A percentile compares a stretch with the other conserved stretches of the same genome.
phyloP scores from a whole-genome alignment of 2,888 invertebrate species.

The Sesia apiformis region DNA sequence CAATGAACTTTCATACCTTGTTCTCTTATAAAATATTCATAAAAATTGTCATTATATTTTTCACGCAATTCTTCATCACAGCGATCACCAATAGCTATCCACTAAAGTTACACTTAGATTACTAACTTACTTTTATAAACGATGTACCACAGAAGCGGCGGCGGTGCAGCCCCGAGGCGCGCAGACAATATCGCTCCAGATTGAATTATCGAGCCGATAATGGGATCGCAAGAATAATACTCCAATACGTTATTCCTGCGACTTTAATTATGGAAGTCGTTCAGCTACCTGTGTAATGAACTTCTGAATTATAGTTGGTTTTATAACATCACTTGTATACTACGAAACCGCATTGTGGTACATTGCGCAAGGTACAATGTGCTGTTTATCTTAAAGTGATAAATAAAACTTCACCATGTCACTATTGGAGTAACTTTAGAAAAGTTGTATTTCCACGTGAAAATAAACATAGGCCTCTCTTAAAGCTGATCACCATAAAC shows the following conservation, averaged over 20 bases:
- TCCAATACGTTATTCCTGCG: constrained; percentile 45
- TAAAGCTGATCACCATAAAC: too few relatives aligned
- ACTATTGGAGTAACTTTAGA: too few relatives aligned
- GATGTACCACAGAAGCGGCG: constrained; percentile 30
- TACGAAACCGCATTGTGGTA: too few relatives aligned
- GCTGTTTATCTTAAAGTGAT: too few relatives aligned
- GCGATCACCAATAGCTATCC: background rate
- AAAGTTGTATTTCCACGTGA: too few relatives aligned
- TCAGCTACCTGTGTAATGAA: constrained; percentile 27
- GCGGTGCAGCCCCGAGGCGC: constrained; percentile 30
- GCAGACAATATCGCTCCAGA: constrained; percentile 48
- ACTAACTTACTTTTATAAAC: background rate
- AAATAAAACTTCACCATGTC: too few relatives aligned
- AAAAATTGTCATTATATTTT: too few relatives aligned
- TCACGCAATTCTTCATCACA: background rate
- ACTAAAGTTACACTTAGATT: background rate
- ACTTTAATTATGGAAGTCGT: constrained; percentile 41
- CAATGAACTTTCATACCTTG: too few relatives aligned
- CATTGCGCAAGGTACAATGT: too few relatives aligned
- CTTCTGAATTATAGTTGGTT: constrained; percentile 5
- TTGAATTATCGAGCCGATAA: constrained; percentile 66
- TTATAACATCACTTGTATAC: too few relatives aligned
- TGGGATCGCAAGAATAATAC: constrained; percentile 11
- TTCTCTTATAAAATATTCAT: too few relatives aligned
- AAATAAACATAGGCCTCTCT: too few relatives aligned